These are phyloP conservation scores for Dendrolimus houi DNA, from an alignment of 2,888 invertebrate genomes.

Conservation along the genomic window DNA sequence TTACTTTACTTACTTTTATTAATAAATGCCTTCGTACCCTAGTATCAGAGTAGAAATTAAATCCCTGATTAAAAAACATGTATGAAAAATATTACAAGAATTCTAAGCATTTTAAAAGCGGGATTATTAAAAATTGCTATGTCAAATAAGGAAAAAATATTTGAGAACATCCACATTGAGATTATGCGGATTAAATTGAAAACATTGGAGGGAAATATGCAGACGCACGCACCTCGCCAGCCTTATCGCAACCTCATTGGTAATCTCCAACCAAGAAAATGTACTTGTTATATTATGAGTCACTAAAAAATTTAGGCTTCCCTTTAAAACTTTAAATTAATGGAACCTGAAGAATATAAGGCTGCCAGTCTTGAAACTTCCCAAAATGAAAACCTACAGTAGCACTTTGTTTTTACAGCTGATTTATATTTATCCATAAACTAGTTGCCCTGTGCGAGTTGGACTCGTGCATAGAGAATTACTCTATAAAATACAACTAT, in stretches of 20 bases:
- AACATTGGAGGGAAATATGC: conserved; percentile 46
- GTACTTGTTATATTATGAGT: conserved; percentile 29
- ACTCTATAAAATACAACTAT: too few species aligned
- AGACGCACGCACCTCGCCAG: conserved; percentile 38
- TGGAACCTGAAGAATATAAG: too few species aligned
- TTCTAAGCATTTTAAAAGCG: conserved; percentile 1
- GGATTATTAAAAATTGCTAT: conserved; percentile 13
- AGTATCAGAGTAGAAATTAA: too few species aligned
- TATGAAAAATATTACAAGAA: background rate
- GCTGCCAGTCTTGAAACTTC: too few species aligned
- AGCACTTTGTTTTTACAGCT: too few species aligned
- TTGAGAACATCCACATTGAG: conserved; percentile 31
- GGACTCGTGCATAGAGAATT: too few species aligned
- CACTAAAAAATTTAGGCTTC: conserved; percentile 17
- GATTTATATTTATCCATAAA: too few species aligned
- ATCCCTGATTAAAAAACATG: background rate
- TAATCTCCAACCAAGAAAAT: conserved; percentile 27
- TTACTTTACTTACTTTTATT: too few species aligned
- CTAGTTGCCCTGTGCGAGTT: too few species aligned
- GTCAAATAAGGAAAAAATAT: conserved; percentile 27
- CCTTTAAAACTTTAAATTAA: conserved; percentile 9
- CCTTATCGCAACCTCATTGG: conserved; percentile 42
- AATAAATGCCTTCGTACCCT: too few species aligned
- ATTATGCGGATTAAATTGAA: conserved; percentile 43
- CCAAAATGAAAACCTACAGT: too few species aligned